Evolutionary conservation across 2,113 vertebrate genomes (phyloP), one percentile per base, ranked within the genome.

Genomic region (Lagopus leucura): DNA sequence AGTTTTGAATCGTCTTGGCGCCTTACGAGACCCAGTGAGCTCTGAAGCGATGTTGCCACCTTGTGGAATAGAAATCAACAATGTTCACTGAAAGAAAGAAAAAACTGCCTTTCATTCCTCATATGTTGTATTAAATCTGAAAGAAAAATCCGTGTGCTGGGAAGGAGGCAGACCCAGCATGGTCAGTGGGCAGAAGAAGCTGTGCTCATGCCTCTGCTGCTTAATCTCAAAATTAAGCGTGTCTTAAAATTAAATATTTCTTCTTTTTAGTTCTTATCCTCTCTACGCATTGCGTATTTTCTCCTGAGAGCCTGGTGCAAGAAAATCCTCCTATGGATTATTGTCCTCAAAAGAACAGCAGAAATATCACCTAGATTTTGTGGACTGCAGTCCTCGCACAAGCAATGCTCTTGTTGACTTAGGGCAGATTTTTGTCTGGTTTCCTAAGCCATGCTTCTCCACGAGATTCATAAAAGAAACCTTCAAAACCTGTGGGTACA

Each of bases 1-100:
- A 42, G 27, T 86, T 73, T 52, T 6, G 16, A 28, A 16, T n/a
- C 8, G 17, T 50, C 47, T 40, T 17, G 21, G 45, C 0, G 22
- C 47, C 15, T 13, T 11, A 43, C n/a, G 27, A 50, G 67, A 27
- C 43, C 40, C 50, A 42, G 54, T 1, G 10, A 96, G 94, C 27
- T 89, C 94, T 96, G 94, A 97, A 94, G 69, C 96, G 80, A 95
- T 96, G 96, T 97, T 97, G 97, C 97, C 97, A 97, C 93, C 97
- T 98, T 96, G 97, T 98, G 97, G 97, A 95, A 71, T 38, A 50
- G 40, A 19, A 65, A 72, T 38, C 50, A 25, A 45, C 27, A 66
- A 66, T 20, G 43, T 18, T 79, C 42, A 10, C 58, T 64, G 20
- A 4, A 32, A 67, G 52, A 21, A 18, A 9, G 20, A 14, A 7